phyloP scores from a whole-genome alignment of 2,113 vertebrate genomes.

The Xenopus tropicalis region DNA sequence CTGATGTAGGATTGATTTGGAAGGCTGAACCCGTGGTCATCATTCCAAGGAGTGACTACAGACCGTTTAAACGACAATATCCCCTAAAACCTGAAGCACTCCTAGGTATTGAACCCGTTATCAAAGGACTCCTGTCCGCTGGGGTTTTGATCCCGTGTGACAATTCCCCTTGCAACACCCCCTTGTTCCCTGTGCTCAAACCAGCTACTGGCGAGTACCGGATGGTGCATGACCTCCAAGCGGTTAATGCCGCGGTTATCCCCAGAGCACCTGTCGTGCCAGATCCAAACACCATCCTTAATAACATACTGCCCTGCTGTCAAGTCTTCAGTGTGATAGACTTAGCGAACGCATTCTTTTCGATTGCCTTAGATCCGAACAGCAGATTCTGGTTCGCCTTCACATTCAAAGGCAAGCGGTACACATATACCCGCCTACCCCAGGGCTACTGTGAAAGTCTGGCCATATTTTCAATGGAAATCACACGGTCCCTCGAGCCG shows the following conservation, averaged over 20 bases:
- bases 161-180: neutral
- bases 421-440: neutral
- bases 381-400: too few species aligned
- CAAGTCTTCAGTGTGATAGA: neutral
- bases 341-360: neutral
- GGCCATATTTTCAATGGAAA: neutral
- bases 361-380: neutral
- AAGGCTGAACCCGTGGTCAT: neutral
- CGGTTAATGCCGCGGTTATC: neutral
- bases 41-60: neutral
- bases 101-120: neutral
- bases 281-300: neutral
- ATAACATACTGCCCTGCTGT: neutral
- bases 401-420: neutral
- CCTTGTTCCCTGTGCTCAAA: neutral
- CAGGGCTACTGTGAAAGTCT: neutral
- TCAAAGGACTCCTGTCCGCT: neutral
- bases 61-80: neutral
- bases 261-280: neutral
- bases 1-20: neutral
- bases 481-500: neutral
- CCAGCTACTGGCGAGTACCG: neutral
- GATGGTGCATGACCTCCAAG: neutral
- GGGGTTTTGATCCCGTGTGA: neutral
- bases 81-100: neutral